phyloP scores from a whole-genome alignment of 2,888 invertebrate genomes.

The Mesochorus sp. region DNA sequence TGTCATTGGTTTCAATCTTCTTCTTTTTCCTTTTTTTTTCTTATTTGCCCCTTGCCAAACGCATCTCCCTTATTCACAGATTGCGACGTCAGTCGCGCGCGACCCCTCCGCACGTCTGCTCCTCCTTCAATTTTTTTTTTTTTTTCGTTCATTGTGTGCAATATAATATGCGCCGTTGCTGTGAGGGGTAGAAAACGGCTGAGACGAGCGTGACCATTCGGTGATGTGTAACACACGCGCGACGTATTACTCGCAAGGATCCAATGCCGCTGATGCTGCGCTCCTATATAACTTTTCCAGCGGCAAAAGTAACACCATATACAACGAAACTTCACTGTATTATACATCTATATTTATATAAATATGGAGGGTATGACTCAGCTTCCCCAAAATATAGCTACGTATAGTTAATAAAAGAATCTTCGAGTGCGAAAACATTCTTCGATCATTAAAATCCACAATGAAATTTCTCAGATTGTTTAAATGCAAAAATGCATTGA shows the following conservation, averaged over 20 bases:
- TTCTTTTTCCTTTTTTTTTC: not conserved
- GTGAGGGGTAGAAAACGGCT: slow-evolving; percentile 20
- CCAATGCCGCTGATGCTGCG: slow-evolving; percentile 25
- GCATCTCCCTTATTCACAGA: slow-evolving; percentile 78
- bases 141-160: slow-evolving; percentile 43
- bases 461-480: too few relatives aligned
- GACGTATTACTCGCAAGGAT: slow-evolving; percentile 40
- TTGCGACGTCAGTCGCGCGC: slow-evolving; percentile 78
- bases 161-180: slow-evolving; percentile 55
- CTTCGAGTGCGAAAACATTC: too few relatives aligned
- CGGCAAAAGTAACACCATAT: slow-evolving; percentile 3
- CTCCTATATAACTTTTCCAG: slow-evolving; percentile 62
- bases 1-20: slow-evolving; percentile 8
- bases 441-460: too few relatives aligned
- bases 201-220: slow-evolving; percentile 57
- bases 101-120: slow-evolving; percentile 3
- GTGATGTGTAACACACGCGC: slow-evolving; percentile 67
- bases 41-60: not conserved
- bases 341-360: slow-evolving; percentile 6
- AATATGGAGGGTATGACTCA: slow-evolving; percentile 71
- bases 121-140: slow-evolving; percentile 9
- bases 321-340: too few relatives aligned
- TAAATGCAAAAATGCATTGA: too few relatives aligned
- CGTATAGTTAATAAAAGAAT: slow-evolving; percentile 48
- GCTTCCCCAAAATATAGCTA: slow-evolving; percentile 69